These are phyloP conservation scores for Acromyrmex heyeri DNA, from an alignment of 1,140 invertebrate species.

Conservation along the genomic window DNA sequence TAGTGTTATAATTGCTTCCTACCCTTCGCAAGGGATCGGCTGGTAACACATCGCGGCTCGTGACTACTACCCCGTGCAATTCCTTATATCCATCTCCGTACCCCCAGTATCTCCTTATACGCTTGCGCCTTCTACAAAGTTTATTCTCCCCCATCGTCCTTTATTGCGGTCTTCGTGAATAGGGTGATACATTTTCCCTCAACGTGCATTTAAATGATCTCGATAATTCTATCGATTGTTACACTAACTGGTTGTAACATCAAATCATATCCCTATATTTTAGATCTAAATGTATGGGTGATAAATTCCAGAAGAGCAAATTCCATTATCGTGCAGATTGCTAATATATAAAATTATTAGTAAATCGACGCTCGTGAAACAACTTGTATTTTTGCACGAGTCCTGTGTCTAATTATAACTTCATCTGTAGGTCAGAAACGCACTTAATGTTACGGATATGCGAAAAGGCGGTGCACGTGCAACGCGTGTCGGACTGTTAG, in stretches of 20 bases:
- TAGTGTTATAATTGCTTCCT: conserved; percentile 85
- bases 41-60: conserved; percentile 71
- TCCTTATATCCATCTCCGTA: conserved; percentile 71
- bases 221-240: conserved; percentile 61
- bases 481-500: conserved; percentile 81
- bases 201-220: conserved; percentile 75
- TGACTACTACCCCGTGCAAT: conserved; percentile 76
- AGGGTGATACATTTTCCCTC: conserved; percentile 68
- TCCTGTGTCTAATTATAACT: conserved; percentile 81
- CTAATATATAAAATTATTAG: neutral
- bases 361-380: neutral
- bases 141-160: conserved; percentile 54
- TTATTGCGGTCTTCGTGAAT: conserved; percentile 69
- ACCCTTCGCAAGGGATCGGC: conserved; percentile 77
- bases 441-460: conserved; percentile 66
- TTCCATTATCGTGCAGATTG: neutral
- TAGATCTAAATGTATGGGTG: neutral
- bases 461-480: conserved; percentile 78
- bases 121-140: conserved; percentile 20
- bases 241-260: conserved; percentile 8
- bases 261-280: conserved; percentile 27
- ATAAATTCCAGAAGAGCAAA: neutral
- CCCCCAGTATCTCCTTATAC: conserved; percentile 58
- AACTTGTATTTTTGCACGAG: conserved; percentile 8
- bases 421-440: conserved; percentile 74